Conservation (phyloP, 2,113 vertebrate species). For the Serranochromis macrocephalus region DNA sequence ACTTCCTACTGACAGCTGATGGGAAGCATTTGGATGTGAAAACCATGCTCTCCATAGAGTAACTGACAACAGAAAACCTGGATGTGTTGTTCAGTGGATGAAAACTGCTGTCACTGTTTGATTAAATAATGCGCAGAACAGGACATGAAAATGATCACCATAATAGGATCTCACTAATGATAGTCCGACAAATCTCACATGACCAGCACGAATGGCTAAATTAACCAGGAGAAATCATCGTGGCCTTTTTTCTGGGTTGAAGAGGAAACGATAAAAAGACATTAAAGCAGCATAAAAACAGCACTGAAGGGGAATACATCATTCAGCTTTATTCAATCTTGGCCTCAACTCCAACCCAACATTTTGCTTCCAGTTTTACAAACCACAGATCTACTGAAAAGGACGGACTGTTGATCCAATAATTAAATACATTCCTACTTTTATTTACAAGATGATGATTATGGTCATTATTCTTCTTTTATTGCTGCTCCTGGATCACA, state of each 20-base stretch:
- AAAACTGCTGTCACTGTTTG: neutral
- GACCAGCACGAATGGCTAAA: neutral
- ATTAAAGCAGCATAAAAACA: neutral
- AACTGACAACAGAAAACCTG: neutral
- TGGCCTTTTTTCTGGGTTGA: neutral
- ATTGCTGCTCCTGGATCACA: neutral
- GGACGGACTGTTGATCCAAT: neutral
- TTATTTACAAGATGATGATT: neutral
- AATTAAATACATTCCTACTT: neutral
- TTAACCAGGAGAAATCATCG: neutral
- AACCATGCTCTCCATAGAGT: neutral
- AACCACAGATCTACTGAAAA: neutral
- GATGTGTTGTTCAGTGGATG: neutral
- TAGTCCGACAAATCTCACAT: neutral
- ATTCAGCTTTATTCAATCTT: neutral
- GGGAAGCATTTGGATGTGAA: neutral
- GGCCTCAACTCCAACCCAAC: neutral
- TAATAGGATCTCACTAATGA: neutral
- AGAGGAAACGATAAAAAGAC: neutral
- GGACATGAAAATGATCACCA: neutral
- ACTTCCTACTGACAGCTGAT: neutral
- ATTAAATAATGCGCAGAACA: neutral
- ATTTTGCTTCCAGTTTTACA: neutral
- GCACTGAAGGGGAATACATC: neutral
- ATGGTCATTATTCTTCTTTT: neutral